A percentile compares a stretch with the other conserved stretches of the same genome.
Evolutionary conservation across 2,888 invertebrate species (phyloP).

Genomic region (Autographa gamma): DNA sequence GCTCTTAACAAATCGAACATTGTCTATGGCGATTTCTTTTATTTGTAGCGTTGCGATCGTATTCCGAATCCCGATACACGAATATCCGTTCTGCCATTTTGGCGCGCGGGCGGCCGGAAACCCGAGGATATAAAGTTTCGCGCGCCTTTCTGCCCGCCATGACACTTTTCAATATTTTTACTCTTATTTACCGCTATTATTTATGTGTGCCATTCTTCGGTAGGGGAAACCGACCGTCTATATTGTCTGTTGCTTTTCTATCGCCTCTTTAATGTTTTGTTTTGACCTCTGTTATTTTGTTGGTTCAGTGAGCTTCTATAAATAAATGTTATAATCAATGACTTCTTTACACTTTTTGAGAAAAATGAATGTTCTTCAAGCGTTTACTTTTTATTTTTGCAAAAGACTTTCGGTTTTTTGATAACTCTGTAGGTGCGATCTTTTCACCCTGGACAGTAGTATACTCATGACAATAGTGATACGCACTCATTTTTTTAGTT

Average conservation of each 20-base stretch:
- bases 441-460: too few species aligned
- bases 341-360: slow-evolving; percentile 18
- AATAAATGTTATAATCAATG: slow-evolving; percentile 16
- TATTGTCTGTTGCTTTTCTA: slow-evolving; percentile 71
- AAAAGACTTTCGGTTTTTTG: neutral
- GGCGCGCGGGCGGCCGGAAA: slow-evolving; percentile 85
- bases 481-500: too few species aligned
- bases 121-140: slow-evolving; percentile 86
- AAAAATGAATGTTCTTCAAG: neutral
- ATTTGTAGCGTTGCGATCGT: slow-evolving; percentile 65
- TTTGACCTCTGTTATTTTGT: slow-evolving; percentile 50
- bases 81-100: slow-evolving; percentile 87
- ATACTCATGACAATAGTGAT: too few species aligned
- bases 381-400: neutral
- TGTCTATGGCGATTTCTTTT: slow-evolving; percentile 70
- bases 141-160: slow-evolving; percentile 84
- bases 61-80: slow-evolving; percentile 76
- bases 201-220: slow-evolving; percentile 84
- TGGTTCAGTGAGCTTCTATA: slow-evolving; percentile 26
- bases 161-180: slow-evolving; percentile 88
- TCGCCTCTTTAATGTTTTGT: slow-evolving; percentile 64
- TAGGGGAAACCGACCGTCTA: slow-evolving; percentile 74
- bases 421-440: too few species aligned
- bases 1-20: slow-evolving; percentile 55
- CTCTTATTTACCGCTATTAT: slow-evolving; percentile 88